Base-by-base conservation (phyloP, 2,888 invertebrate species). In the Thumatha senex region DNA sequence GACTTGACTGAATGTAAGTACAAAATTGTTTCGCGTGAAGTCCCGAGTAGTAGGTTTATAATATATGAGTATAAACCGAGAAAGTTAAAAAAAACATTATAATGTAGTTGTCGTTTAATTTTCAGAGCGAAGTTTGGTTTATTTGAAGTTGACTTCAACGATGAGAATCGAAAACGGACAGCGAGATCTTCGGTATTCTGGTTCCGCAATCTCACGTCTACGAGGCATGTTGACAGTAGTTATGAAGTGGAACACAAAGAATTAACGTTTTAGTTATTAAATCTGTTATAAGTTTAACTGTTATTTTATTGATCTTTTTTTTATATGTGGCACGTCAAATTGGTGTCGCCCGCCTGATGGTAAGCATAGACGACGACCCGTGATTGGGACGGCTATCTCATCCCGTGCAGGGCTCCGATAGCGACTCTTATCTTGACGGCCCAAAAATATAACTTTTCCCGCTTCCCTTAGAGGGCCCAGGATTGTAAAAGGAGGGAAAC, bases 121-220 rank as follows among this genome's bases (percentile, higher is more conserved):
- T 34, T 47, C 40, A 47, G 86, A 0, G 52, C 76, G 1, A 86
- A 83, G 56, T 86, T 86, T 40, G 86, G 86, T 4, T 74, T 87
- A 2, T 87, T 86, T 38, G 80, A 85, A 68, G 83, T 82, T 0
- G 78, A 86, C 55, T 84, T 72, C 35, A 61, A 78, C 1, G 78
- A 80, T 34, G 72, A 75, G 0, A 54, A 70, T 13, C 74, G 74
- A 40, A 69, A 63, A 0, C 71, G 86, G 10, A 73, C 48, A 41
- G 67, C 86, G 1, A 72, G 78, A 45, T 36, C 62, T 0, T 86
- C 86, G 0, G 86, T 84, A 0, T 45, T 80, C 7, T 86, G 86
- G 86, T 86, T 74, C 48, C 72, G 66, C 13, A 58, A 78, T 11
- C 54, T 86, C 2, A 55, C 79, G 5, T 52, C 58, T 4, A 77